Conservation (phyloP, 2,888 invertebrate species). For the Cancer borealis region DNA sequence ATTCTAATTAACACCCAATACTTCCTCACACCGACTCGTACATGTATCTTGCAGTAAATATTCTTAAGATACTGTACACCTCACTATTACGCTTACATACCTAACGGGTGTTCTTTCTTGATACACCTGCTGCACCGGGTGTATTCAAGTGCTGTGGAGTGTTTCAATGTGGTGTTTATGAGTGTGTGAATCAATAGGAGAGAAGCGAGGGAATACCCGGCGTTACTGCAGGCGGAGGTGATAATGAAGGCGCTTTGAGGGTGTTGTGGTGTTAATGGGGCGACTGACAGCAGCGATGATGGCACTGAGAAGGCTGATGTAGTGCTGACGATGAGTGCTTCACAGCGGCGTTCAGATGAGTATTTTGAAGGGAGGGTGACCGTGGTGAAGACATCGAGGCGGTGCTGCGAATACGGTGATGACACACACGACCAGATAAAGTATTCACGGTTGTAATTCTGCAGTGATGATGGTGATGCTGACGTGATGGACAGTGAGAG, state of each 20-base stretch:
- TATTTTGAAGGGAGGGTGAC: neutral
- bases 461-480: slow-evolving; percentile 7
- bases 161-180: neutral
- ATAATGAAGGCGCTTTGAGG: neutral
- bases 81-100: neutral
- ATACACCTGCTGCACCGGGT: neutral
- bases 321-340: slow-evolving; percentile 23
- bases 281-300: neutral
- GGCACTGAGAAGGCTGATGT: neutral
- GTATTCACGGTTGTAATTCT: slow-evolving; percentile 17
- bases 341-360: neutral
- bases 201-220: neutral
- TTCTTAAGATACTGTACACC: neutral
- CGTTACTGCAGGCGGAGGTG: slow-evolving; percentile 12
- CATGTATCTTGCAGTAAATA: neutral
- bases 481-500: slow-evolving; percentile 15
- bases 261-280: neutral
- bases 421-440: slow-evolving; percentile 4
- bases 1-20: slow-evolving; percentile 32
- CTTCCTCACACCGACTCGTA: neutral
- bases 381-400: slow-evolving; percentile 17
- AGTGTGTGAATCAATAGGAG: slow-evolving; percentile 11
- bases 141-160: neutral
- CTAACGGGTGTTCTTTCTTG: neutral
- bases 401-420: neutral